These are phyloP conservation scores for Anastrepha obliqua DNA, from an alignment of 1,140 invertebrate genomes.

Conservation along the genomic window DNA sequence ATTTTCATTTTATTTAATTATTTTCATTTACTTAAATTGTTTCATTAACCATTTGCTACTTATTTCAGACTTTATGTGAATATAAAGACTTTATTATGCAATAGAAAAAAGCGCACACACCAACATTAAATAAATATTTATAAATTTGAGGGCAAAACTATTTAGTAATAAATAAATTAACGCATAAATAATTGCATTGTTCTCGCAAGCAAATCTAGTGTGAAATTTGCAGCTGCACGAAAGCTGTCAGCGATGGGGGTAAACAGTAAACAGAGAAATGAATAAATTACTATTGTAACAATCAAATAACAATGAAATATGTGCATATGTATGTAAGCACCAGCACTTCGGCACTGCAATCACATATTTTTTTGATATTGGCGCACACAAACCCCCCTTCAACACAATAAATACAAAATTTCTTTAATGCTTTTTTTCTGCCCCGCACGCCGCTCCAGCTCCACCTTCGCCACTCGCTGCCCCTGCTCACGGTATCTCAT, in stretches of 20 bases:
- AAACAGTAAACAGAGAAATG: background rate
- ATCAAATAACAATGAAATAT: no score
- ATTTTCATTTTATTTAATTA: background rate
- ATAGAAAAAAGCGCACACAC: no score
- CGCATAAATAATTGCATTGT: conserved; percentile 2
- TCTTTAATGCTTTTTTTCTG: background rate
- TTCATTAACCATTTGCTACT: background rate
- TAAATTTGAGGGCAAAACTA: conserved; percentile 16
- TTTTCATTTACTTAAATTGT: background rate
- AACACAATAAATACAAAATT: conserved; percentile 31
- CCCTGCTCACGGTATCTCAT: conserved; percentile 64
- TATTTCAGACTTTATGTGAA: background rate
- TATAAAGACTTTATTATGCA: no score
- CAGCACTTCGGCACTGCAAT: background rate
- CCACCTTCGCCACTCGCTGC: background rate
- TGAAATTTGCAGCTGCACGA: background rate
- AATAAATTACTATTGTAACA: background rate
- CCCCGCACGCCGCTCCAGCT: background rate
- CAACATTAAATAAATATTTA: background rate
- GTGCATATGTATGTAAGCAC: no score
- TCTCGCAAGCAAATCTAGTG: background rate
- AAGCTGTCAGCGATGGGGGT: background rate
- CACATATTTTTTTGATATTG: background rate
- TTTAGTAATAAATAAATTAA: conserved; percentile 36
- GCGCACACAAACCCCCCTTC: conserved; percentile 14